Conservation (phyloP, 1,140 invertebrate species). For the Galleria mellonella region DNA sequence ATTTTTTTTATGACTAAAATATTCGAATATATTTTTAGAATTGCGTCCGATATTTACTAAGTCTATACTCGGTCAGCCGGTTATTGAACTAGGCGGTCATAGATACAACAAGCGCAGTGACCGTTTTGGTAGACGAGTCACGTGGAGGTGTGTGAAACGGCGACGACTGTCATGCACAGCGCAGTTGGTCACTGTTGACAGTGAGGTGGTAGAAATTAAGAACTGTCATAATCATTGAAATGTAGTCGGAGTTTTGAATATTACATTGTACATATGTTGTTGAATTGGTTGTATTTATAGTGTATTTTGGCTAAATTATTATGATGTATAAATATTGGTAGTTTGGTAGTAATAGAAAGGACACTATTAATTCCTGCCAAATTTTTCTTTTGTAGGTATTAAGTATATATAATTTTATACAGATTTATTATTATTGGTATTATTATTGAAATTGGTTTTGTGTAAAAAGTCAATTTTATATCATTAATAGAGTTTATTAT, state of each 20-base stretch:
- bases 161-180: slow-evolving; percentile 13
- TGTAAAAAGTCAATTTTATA: too few species aligned
- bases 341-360: too few species aligned
- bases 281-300: slow-evolving; percentile 1
- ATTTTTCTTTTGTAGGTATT: too few species aligned
- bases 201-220: slow-evolving; percentile 6
- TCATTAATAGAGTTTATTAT: too few species aligned
- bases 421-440: too few species aligned
- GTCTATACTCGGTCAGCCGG: slow-evolving; percentile 8
- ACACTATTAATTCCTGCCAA: too few species aligned
- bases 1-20: too few species aligned
- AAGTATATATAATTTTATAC: too few species aligned
- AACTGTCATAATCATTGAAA: slow-evolving; percentile 14
- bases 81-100: slow-evolving; percentile 9
- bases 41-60: slow-evolving; percentile 2
- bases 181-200: slow-evolving; percentile 9
- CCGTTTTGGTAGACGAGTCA: slow-evolving; percentile 1
- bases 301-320: too few species aligned
- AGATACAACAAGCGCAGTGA: slow-evolving; percentile 13
- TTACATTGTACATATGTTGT: too few species aligned
- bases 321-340: too few species aligned
- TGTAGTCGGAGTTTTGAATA: neutral
- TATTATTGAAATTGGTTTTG: too few species aligned
- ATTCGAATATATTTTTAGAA: slow-evolving; percentile 1
- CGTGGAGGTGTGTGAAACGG: slow-evolving; percentile 10